Percentiles rank a stretch among this genome's conserved stretches.
Evolutionary conservation across 1,140 invertebrate genomes (phyloP).

Genomic region (Ostrea edulis): DNA sequence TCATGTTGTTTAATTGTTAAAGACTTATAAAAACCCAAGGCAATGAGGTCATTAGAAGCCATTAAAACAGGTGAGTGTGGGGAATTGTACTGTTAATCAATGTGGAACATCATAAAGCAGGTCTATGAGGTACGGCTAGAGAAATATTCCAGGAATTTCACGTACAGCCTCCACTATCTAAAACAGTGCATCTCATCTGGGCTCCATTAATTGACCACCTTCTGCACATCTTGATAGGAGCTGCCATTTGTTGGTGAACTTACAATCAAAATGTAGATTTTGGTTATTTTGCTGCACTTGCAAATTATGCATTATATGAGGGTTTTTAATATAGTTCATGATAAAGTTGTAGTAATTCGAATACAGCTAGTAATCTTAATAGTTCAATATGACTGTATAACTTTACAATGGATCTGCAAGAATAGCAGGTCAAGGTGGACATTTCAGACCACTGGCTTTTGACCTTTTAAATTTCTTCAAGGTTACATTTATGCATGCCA

Average conservation of each 20-base stretch:
- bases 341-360: too few species aligned
- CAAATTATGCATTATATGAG: too few species aligned
- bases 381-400: too few species aligned
- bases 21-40: too few species aligned
- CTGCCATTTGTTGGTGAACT: constrained; percentile 5
- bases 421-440: too few species aligned
- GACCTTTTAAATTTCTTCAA: too few species aligned
- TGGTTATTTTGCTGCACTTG: neutral
- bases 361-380: too few species aligned
- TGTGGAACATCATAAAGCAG: neutral
- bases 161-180: neutral
- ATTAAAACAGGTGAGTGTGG: neutral
- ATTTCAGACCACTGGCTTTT: too few species aligned
- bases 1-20: too few species aligned
- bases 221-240: neutral
- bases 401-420: too few species aligned
- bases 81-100: neutral
- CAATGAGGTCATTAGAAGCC: neutral
- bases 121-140: neutral
- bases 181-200: neutral
- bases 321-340: too few species aligned
- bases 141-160: constrained; percentile 2
- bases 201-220: neutral
- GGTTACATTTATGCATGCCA: too few species aligned
- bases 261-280: neutral